These are phyloP conservation scores for Pterostichus madidus DNA, from an alignment of 2,888 invertebrate genomes.

Conservation along the genomic window DNA sequence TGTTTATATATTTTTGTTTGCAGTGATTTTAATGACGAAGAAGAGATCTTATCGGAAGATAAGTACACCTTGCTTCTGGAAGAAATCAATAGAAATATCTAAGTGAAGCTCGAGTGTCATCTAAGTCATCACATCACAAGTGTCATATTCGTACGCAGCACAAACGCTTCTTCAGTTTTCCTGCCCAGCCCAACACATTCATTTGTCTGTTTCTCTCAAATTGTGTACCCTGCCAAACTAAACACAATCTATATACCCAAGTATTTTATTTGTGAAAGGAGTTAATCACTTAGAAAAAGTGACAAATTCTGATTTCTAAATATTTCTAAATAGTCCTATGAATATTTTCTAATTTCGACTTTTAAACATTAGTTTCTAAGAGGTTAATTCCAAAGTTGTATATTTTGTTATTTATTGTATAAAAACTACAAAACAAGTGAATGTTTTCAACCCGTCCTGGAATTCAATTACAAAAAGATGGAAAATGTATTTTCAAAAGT, in stretches of 20 bases:
- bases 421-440: constrained; percentile 37
- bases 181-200: constrained; percentile 21
- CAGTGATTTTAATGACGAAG: constrained; percentile 45
- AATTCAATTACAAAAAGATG: constrained; percentile 38
- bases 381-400: constrained; percentile 37
- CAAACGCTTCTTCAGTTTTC: constrained; percentile 55
- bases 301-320: not conserved
- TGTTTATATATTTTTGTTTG: not conserved
- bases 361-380: constrained; percentile 9
- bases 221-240: constrained; percentile 11
- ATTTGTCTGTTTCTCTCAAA: constrained; percentile 17
- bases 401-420: constrained; percentile 48
- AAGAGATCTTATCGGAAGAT: constrained; percentile 53
- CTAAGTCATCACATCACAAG: constrained; percentile 58
- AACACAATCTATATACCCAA: not conserved
- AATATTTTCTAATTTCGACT: not conserved
- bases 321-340: not conserved
- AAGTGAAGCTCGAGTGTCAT: constrained; percentile 43
- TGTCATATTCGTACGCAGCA: constrained; percentile 57
- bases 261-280: constrained; percentile 30
- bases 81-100: constrained; percentile 55
- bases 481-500: constrained; percentile 37
- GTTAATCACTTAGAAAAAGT: constrained; percentile 6
- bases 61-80: constrained; percentile 60
- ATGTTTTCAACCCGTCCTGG: constrained; percentile 47